Percentiles rank a stretch among this genome's conserved stretches.
These are phyloP conservation scores for Anas bernieri DNA, from an alignment of 2,797 vertebrate species.

Conservation along the genomic window DNA sequence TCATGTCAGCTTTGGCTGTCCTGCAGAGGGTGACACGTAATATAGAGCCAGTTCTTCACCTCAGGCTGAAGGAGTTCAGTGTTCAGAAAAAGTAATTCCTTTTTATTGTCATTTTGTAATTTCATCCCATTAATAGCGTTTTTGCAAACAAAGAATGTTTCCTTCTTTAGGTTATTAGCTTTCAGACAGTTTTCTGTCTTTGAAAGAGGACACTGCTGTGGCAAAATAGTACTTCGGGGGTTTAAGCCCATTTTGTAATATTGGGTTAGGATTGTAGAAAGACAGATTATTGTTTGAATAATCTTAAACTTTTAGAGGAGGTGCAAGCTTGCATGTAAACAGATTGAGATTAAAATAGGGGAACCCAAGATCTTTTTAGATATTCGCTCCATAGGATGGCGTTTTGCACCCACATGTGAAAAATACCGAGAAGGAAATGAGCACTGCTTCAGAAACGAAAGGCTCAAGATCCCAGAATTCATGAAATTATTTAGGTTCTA, in stretches of 20 bases:
- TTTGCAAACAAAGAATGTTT: neutral
- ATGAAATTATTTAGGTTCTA: neutral
- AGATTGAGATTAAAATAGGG: neutral
- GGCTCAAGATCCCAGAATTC: conserved; percentile 25
- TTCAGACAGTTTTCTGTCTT: neutral
- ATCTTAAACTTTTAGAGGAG: neutral
- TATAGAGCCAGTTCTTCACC: neutral
- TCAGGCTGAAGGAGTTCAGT: neutral
- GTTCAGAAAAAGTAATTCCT: neutral
- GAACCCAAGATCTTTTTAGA: neutral
- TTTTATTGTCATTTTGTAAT: neutral
- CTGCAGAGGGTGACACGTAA: neutral
- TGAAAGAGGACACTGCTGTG: neutral
- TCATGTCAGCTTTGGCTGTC: neutral
- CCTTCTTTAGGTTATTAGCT: neutral
- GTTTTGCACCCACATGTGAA: neutral
- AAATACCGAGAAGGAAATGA: neutral
- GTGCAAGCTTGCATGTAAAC: neutral
- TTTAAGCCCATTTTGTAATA: neutral
- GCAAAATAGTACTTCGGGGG: neutral
- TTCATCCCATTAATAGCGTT: neutral
- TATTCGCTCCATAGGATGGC: neutral
- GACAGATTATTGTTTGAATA: neutral
- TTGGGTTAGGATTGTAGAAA: neutral
- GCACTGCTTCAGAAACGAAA: neutral